These are phyloP conservation scores for Tachina fera DNA, from an alignment of 2,888 invertebrate genomes.

Conservation along the genomic window DNA sequence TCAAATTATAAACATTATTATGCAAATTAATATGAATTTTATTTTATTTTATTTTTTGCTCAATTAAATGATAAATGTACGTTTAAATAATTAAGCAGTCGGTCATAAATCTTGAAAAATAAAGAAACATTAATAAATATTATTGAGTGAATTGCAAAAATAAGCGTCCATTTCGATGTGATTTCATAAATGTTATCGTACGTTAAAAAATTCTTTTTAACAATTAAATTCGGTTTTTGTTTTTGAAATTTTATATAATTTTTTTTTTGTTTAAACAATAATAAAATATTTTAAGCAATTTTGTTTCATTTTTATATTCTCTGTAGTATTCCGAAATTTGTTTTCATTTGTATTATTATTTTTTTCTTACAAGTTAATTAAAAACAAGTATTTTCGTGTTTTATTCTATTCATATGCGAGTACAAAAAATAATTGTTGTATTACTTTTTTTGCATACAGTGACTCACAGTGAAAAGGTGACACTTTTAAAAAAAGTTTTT, in stretches of 20 bases:
- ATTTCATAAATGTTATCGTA: constrained; percentile 13
- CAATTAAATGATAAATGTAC: constrained; percentile 28
- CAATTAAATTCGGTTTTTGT: constrained; percentile 1
- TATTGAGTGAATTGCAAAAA: constrained; percentile 10
- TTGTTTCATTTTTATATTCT: neutral
- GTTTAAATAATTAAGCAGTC: constrained; percentile 18
- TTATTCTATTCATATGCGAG: neutral
- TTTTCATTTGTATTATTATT: neutral
- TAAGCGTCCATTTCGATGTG: neutral
- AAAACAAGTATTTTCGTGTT: neutral
- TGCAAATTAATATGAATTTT: constrained; percentile 37
- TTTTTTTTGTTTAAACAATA: neutral
- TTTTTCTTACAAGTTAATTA: constrained; percentile 10
- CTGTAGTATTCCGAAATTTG: neutral
- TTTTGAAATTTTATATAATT: neutral
- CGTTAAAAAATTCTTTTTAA: constrained; percentile 6
- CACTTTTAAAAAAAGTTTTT: no score
- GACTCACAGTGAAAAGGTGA: no score
- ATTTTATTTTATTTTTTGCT: neutral
- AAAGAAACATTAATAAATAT: constrained; percentile 1
- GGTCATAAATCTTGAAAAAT: constrained; percentile 17
- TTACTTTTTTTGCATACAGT: no score
- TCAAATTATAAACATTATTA: constrained; percentile 40
- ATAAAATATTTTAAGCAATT: neutral
- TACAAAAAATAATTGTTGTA: neutral